A percentile compares a stretch with the other conserved stretches of the same genome.
Evolutionary conservation across 2,888 invertebrate species (phyloP).

Genomic region (Apoda limacodes): DNA sequence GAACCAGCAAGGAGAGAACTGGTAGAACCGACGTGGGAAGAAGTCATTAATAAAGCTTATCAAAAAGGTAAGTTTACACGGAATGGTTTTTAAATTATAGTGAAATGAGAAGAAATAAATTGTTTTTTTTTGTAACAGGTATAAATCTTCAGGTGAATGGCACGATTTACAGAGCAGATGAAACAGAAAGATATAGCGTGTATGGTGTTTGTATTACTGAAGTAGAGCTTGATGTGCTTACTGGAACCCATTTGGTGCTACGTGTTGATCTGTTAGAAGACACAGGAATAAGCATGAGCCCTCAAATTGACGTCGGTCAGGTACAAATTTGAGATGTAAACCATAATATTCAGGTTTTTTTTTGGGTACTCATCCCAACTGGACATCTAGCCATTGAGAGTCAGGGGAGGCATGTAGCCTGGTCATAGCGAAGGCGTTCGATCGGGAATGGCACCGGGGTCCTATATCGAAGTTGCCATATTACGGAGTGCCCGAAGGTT

Average conservation of each 20-base stretch:
- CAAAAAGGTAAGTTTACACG: conserved; percentile 42
- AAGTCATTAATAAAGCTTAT: conserved; percentile 60
- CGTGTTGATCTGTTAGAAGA: conserved; percentile 77
- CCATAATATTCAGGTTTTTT: background rate
- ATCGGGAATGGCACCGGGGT: too few relatives aligned
- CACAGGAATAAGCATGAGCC: conserved; percentile 75
- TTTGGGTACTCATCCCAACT: background rate
- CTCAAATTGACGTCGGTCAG: conserved; percentile 78
- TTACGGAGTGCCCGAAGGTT: too few relatives aligned
- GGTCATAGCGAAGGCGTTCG: too few relatives aligned
- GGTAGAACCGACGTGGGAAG: conserved; percentile 59
- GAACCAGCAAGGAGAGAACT: conserved; percentile 45
- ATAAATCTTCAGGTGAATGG: conserved; percentile 68
- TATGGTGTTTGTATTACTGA: conserved; percentile 74
- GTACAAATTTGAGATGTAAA: conserved; percentile 23
- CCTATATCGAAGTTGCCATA: too few relatives aligned
- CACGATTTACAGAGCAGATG: conserved; percentile 45
- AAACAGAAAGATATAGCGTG: conserved; percentile 55
- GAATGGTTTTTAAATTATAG: conserved; percentile 5
- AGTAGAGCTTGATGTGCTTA: conserved; percentile 78
- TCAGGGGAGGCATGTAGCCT: too few relatives aligned
- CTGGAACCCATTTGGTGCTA: conserved; percentile 71
- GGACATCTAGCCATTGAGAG: too few relatives aligned
- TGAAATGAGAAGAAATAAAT: background rate
- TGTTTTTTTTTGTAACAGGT: conserved; percentile 25